A percentile compares a stretch with the other conserved stretches of the same genome.
Evolutionary conservation across 2,888 invertebrate species (phyloP).

Genomic region (Drosophila subsilvestris): DNA sequence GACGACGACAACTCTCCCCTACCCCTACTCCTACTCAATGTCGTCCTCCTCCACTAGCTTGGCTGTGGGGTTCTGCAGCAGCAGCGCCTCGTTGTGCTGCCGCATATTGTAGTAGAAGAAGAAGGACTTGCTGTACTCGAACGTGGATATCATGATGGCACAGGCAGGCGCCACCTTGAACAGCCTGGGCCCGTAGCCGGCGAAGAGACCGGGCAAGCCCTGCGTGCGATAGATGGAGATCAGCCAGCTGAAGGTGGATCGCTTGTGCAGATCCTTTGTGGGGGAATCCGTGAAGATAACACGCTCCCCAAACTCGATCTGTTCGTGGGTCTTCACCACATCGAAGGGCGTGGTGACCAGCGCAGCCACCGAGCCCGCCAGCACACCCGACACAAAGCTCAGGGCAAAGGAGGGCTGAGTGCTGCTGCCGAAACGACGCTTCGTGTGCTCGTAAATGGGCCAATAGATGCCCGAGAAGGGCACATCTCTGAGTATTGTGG

Average conservation of each 20-base stretch:
- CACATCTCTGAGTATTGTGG: slow-evolving; percentile 81
- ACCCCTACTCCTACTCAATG: slow-evolving; percentile 34
- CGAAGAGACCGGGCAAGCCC: slow-evolving; percentile 91
- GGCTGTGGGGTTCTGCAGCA: slow-evolving; percentile 55
- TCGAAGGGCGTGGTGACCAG: slow-evolving; percentile 98
- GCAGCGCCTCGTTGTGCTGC: slow-evolving; percentile 77
- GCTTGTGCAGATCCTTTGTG: slow-evolving; percentile 55
- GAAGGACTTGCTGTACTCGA: slow-evolving; percentile 97
- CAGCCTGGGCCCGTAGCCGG: slow-evolving; percentile 94
- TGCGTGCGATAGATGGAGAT: slow-evolving; percentile 87
- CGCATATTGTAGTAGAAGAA: slow-evolving; percentile 88
- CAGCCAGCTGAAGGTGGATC: slow-evolving; percentile 85
- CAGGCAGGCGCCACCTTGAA: slow-evolving; percentile 99
- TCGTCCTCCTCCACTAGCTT: slow-evolving; percentile 55
- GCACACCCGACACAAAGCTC: slow-evolving; percentile 91
- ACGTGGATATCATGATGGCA: slow-evolving; percentile 99
- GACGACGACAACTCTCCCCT: not conserved
- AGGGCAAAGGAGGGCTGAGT: slow-evolving; percentile 88
- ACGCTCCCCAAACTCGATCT: slow-evolving; percentile 95
- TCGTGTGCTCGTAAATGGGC: slow-evolving; percentile 92
- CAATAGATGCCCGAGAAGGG: slow-evolving; percentile 92
- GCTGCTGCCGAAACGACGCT: slow-evolving; percentile 85
- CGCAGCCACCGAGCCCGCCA: slow-evolving; percentile 96
- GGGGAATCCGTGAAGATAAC: slow-evolving; percentile 85
- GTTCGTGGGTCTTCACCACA: slow-evolving; percentile 98